These are phyloP conservation scores for Mesoligia furuncula DNA, from an alignment of 2,888 invertebrate genomes.

Conservation along the genomic window DNA sequence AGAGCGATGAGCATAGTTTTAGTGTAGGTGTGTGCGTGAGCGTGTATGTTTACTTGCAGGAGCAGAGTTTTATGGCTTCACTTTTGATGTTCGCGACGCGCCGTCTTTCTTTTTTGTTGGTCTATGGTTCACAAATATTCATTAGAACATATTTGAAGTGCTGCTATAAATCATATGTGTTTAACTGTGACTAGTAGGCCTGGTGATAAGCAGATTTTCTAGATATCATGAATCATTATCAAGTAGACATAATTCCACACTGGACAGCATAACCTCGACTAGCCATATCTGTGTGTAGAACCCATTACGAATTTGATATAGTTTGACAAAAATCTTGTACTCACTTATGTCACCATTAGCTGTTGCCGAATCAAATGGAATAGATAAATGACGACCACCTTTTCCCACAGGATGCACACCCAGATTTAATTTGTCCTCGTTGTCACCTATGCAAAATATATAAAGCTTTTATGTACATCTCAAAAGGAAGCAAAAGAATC, in stretches of 20 bases:
- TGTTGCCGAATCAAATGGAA: conserved; percentile 85
- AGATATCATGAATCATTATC: not conserved
- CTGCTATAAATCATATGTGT: not conserved
- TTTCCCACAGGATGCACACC: conserved; percentile 80
- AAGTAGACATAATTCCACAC: conserved; percentile 1
- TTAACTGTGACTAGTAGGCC: not conserved
- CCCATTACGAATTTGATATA: conserved; percentile 28
- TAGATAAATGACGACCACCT: conserved; percentile 85
- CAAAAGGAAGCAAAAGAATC: conserved; percentile 5
- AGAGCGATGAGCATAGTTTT: no score
- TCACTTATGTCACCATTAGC: conserved; percentile 87
- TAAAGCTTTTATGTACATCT: conserved; percentile 58
- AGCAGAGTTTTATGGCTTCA: no score
- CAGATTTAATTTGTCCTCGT: conserved; percentile 79
- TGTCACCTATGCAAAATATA: conserved; percentile 81
- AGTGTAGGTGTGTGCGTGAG: no score
- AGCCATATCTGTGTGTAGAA: conserved; percentile 54
- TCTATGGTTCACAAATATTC: not conserved
- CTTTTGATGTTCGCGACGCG: no score
- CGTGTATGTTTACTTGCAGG: no score
- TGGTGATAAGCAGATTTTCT: not conserved
- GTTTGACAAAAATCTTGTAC: conserved; percentile 67
- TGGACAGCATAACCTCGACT: conserved; percentile 36
- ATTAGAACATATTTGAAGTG: not conserved
- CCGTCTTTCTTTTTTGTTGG: no score